A percentile compares a stretch with the other conserved stretches of the same genome.
Conservation (phyloP, 37 sponge, comb jelly and placozoan genomes). For the Geodia barretti region DNA sequence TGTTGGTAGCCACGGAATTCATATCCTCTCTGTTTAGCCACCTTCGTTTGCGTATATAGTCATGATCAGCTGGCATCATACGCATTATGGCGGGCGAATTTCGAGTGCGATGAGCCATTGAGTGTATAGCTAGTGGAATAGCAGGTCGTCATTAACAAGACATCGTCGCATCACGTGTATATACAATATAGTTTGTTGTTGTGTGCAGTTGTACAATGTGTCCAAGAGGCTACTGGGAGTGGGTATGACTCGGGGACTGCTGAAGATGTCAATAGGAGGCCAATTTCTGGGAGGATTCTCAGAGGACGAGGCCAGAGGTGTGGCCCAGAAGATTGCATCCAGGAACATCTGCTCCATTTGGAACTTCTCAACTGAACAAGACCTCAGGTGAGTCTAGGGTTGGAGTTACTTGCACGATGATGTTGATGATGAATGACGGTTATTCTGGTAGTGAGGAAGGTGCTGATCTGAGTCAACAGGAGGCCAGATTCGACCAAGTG, state of each 20-base stretch:
- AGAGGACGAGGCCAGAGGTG: background rate
- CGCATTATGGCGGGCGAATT: no score
- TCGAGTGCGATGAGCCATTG: no score
- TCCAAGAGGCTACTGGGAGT: slow-evolving; percentile 44
- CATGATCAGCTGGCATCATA: no score
- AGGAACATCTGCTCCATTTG: slow-evolving; percentile 31
- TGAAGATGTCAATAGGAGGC: slow-evolving; percentile 50
- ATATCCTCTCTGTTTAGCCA: no score
- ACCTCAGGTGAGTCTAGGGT: slow-evolving; percentile 26
- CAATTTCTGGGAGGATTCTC: slow-evolving; percentile 76
- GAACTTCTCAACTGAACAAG: slow-evolving; percentile 56
- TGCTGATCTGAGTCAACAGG: slow-evolving; percentile 34
- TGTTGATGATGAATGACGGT: background rate
- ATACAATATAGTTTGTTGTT: no score
- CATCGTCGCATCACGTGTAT: no score
- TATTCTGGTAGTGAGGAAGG: background rate
- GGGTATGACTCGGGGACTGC: slow-evolving; percentile 18
- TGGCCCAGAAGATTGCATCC: slow-evolving; percentile 19
- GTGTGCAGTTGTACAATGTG: slow-evolving; percentile 25
- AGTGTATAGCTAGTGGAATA: no score
- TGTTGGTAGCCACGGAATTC: no score
- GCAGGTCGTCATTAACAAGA: no score
- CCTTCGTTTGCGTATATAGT: no score
- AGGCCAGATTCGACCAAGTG: background rate
- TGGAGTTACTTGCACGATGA: background rate